A percentile compares a stretch with the other conserved stretches of the same genome.
phyloP scores from a whole-genome alignment of 2,113 vertebrate species.

The Chrysemys picta region DNA sequence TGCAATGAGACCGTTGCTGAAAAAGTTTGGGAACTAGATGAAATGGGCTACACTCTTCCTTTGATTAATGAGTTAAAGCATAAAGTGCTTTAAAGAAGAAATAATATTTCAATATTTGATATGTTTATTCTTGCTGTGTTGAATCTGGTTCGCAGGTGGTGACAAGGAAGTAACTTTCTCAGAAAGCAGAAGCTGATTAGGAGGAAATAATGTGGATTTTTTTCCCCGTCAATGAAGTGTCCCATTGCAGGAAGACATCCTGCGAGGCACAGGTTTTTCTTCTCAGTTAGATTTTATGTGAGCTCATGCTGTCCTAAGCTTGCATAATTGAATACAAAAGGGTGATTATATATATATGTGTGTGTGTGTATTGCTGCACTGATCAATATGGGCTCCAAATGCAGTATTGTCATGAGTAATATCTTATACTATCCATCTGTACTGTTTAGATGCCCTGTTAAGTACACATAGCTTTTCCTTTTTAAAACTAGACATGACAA shows the following conservation, averaged over 20 bases:
- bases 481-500: background rate
- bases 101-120: background rate
- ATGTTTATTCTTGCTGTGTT: constrained; percentile 28
- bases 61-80: background rate
- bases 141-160: background rate
- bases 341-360: background rate
- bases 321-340: background rate
- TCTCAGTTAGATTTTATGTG: background rate
- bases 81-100: background rate
- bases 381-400: background rate
- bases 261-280: background rate
- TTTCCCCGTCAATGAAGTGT: background rate
- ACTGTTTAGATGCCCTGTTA: background rate
- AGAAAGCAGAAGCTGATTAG: background rate
- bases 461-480: background rate
- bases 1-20: background rate
- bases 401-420: background rate
- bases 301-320: constrained; percentile 33
- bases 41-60: background rate
- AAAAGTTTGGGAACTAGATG: background rate
- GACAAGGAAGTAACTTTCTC: constrained; percentile 2
- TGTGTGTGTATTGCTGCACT: background rate
- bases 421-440: background rate
- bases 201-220: background rate
- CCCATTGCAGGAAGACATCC: background rate